These are phyloP conservation scores for Holacanthella duospinosa DNA, from an alignment of 2,888 invertebrate species.

Conservation along the genomic window DNA sequence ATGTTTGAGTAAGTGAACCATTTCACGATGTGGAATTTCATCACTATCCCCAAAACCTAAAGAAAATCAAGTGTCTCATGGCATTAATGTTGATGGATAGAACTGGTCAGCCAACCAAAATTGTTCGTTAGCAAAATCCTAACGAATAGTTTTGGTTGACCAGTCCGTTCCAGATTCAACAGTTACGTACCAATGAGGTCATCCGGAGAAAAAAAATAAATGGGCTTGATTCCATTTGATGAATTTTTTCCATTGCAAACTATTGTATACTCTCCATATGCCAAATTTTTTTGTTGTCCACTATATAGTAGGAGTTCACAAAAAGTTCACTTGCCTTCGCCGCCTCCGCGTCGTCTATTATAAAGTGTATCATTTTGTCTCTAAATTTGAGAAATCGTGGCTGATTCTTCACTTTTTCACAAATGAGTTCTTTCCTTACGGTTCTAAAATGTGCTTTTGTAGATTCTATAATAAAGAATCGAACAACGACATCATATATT, in stretches of 20 bases:
- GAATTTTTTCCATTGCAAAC: slow-evolving; percentile 13
- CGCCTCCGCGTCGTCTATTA: slow-evolving; percentile 15
- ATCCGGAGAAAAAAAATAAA: slow-evolving; percentile 1
- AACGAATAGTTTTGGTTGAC: background rate
- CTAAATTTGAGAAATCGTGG: slow-evolving; percentile 11
- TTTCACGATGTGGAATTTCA: slow-evolving; percentile 13
- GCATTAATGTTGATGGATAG: background rate
- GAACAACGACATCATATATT: slow-evolving; percentile 18
- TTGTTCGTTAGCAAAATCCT: background rate
- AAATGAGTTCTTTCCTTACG: slow-evolving; percentile 7
- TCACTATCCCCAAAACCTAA: slow-evolving; percentile 17
- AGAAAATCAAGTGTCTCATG: background rate
- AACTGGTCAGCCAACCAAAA: background rate
- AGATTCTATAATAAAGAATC: slow-evolving; percentile 21
- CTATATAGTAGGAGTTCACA: background rate
- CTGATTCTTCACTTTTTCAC: slow-evolving; percentile 1
- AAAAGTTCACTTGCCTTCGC: background rate
- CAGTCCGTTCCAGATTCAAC: background rate
- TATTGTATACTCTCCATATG: slow-evolving; percentile 9
- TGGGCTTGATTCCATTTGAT: slow-evolving; percentile 14
- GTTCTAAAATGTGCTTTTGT: slow-evolving; percentile 2
- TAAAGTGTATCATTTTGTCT: slow-evolving; percentile 13
- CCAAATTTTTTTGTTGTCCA: background rate
- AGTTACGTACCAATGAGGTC: slow-evolving; percentile 12
- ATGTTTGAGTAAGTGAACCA: slow-evolving; percentile 9